Base-by-base conservation (phyloP, 1,140 invertebrate species). In the Platyura marginata region DNA sequence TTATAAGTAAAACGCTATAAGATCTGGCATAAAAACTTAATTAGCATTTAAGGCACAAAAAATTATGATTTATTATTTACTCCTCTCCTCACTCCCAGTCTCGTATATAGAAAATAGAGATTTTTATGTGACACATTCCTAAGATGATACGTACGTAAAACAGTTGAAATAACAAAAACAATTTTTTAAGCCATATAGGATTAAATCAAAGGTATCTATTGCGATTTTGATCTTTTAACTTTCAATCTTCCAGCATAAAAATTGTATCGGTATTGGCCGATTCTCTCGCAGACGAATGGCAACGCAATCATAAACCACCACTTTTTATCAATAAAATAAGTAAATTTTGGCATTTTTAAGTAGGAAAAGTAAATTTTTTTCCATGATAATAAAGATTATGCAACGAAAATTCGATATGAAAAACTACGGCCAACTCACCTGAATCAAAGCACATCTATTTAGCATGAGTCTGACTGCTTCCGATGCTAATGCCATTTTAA, bases 381-480 rank as follows among this genome's bases (percentile, higher is more conserved):
- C 13, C 18, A 19, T 9, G 4, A 10, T 18, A 19, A 20, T 9
- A 21, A 13, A 21, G 9, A 21, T 8, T 39, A 21, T 21, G 29
- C 36, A 44, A 39, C 21, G 20, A 10, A 6, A 29, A n/a, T n/a
- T n/a, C 35, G n/a, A 20, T 32, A 13, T 21, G 15, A 41, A 25
- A 19, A 41, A 44, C 21, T 19, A 32, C 15, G 21, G 11, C 37
- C 33, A 34, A 22, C 48, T 51, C 45, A 58, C 56, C 56, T 58
- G 56, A 2, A 46, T 51, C 48, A 58, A 40, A 40, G 50, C 47
- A 42, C 56, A 51, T 41, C 51, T 47, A 21, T 56, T 56, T 46
- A 46, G 53, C 38, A 58, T 38, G 3, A 57, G 36, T 42, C 53
- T 48, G 46, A 54, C 50, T 35, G 56, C 51, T 51, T 58, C 56